Base-by-base conservation (phyloP, 2,113 vertebrate species). In the Mystacornis crossleyi region DNA sequence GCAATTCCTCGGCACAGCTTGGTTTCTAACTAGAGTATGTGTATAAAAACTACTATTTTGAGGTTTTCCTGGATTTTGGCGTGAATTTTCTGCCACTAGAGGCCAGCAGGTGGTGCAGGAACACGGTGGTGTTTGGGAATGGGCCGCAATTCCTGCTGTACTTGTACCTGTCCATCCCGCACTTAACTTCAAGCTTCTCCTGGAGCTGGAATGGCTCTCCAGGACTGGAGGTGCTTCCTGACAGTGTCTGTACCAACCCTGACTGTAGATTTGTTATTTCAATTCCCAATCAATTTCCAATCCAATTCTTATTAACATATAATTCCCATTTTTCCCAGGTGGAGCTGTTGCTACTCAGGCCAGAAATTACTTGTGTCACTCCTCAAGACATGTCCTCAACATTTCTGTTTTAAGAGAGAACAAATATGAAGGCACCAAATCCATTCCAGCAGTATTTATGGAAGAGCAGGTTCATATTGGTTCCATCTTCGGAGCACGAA, bases 31-130 rank as follows among this genome's bases (percentile, higher is more conserved):
- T 19, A 6, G 47, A 69, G 26, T 33, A 8, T 0, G 5, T 5
- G 31, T 33, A 4, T 33, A 25, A 73, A 48, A 77, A 2, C 6
- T 2, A 1, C 18, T 21, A 0, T 12, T 58, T 36, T 1, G 14
- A 55, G 26, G 21, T 20, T 87, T 65, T 51, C 12, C n/a, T 8
- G 20, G 11, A 0, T 65, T 55, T 62, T 48, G 42, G 4, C 4
- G 0, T 12, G 12, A 16, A 6, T 29, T 74, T 47, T 1, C 33
- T 16, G n/a, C 96, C 95, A 31, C 81, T 89, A 92, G 97, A 89
- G 97, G 96, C 86, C 97, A 96, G 95, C 81, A 98, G 86, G 38
- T 60, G 50, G 71, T 40, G 26, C 78, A 10, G 78, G 24, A 79
- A 6, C 25, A 4, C 60, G 1, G 5, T 3, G 54, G 29, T 15